phyloP scores from a whole-genome alignment of 2,888 invertebrate genomes.

The Parasteatoda lunata region DNA sequence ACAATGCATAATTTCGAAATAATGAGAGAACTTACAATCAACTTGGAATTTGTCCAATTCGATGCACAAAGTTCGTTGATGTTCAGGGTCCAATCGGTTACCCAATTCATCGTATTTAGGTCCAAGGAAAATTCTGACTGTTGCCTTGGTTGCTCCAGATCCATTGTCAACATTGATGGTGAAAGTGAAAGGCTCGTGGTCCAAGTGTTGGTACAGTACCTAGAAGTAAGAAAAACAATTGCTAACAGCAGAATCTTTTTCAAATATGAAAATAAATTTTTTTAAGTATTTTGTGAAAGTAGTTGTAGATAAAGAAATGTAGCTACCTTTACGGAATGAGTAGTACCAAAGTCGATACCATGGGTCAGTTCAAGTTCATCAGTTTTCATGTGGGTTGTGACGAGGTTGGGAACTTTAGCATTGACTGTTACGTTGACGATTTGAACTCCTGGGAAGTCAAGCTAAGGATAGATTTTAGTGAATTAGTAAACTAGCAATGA shows the following conservation, averaged over 20 bases:
- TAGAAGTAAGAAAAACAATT: not conserved
- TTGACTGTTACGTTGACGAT: constrained; percentile 55
- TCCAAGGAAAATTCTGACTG: constrained; percentile 82
- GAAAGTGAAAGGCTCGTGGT: constrained; percentile 83
- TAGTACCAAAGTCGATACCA: constrained; percentile 80
- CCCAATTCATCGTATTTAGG: constrained; percentile 81
- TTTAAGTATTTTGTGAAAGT: not conserved
- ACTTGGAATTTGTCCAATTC: constrained; percentile 84
- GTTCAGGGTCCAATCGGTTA: constrained; percentile 79
- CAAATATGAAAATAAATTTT: too few relatives aligned
- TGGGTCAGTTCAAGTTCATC: constrained; percentile 85
- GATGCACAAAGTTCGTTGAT: constrained; percentile 81
- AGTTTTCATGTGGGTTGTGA: constrained; percentile 81
- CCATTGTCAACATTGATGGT: constrained; percentile 74
- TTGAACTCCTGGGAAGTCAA: constrained; percentile 70
- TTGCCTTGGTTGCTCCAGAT: constrained; percentile 77
- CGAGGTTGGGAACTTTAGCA: constrained; percentile 57
- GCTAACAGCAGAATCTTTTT: too few relatives aligned
- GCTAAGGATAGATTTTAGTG: constrained; percentile 46
- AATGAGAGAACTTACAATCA: constrained; percentile 76
- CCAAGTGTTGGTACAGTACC: constrained; percentile 83
- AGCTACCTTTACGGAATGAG: constrained; percentile 45
- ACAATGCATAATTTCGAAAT: too few relatives aligned
- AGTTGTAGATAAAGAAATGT: not conserved
- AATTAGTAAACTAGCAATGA: too few relatives aligned